Percentiles rank a stretch among this genome's conserved stretches.
Conservation (phyloP, 2,797 vertebrate genomes). For the Rhinichthys osculus region DNA sequence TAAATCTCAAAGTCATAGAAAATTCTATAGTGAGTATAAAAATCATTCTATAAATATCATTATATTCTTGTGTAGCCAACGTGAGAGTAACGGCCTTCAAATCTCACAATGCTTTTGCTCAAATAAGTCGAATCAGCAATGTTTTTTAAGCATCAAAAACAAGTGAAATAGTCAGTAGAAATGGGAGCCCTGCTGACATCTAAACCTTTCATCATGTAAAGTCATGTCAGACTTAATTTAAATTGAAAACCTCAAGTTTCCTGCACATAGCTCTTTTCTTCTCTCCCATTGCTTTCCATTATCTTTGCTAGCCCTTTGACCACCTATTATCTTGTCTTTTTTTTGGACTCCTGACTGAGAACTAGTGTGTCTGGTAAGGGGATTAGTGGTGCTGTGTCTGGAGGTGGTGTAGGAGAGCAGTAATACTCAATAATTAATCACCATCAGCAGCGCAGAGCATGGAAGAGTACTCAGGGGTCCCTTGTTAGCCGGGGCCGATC, state of each 20-base stretch:
- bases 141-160: not conserved
- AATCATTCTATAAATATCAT: conserved; percentile 6
- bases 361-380: conserved; percentile 39
- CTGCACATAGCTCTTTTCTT: conserved; percentile 18
- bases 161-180: not conserved
- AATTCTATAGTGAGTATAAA: not conserved
- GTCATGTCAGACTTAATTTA: conserved; percentile 37
- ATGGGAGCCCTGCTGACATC: conserved; percentile 7
- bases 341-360: conserved; percentile 46
- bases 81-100: not conserved
- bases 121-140: not conserved
- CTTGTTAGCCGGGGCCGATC: conserved; percentile 57
- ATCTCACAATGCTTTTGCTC: not conserved
- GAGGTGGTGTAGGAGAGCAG: conserved; percentile 46
- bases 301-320: conserved; percentile 42
- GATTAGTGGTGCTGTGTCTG: conserved; percentile 46
- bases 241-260: conserved; percentile 32
- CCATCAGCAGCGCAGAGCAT: conserved; percentile 73
- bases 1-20: conserved; percentile 1
- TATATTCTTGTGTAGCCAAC: not conserved
- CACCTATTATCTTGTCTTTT: conserved; percentile 38
- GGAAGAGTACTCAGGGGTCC: conserved; percentile 72
- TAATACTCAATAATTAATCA: conserved; percentile 76
- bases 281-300: conserved; percentile 24
- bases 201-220: conserved; percentile 33